Base-by-base conservation (phyloP, 2,113 vertebrate species). In the Coracopsis vasa region DNA sequence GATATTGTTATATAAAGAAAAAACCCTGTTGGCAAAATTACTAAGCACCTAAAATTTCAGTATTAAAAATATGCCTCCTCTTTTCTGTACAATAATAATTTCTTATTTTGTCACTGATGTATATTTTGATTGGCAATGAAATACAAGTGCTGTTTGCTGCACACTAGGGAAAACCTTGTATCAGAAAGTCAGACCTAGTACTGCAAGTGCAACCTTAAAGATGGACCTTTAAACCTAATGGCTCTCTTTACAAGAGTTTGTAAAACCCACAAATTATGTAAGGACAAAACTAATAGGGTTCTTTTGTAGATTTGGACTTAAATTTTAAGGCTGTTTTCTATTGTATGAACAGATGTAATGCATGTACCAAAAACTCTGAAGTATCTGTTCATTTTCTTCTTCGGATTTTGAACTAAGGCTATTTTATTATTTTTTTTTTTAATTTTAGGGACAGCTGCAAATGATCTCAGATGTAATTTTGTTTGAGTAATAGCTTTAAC, bases 121-220 rank as follows among this genome's bases (percentile, higher is more conserved):
- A 37, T 81, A 53, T 95, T 97, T 95, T 94, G 64, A 79, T 70
- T 87, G 10, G 5, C 28, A 71, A 66, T 51, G 14, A 41, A 82
- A 92, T 56, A 51, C 24, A 84, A 45, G 6, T 65, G 17, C 15
- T 0, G 2, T 86, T 95, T 95, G 31, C 31, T 69, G 18, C 24
- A 41, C 11, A 60, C 9, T 29, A 65, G 35, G 21, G 71, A 54
- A 74, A 73, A 8, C 1, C 9, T n/a, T 83, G 24, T 85, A n/a
- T 88, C 62, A 87, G 85, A 58, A 87, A 71, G 54, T 48, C 23
- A 73, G 9, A 21, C 17, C 33, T 31, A 15, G 50, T 47, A 50
- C 18, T 72, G 20, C 29, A 90, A 80, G 7, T 23, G 10, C 1
- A 35, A 16, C 31, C 27, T 53, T 80, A 65, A 72, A 83, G 11